Conservation (phyloP, 2,888 invertebrate genomes). For the Drosophila quasianomalipes region DNA sequence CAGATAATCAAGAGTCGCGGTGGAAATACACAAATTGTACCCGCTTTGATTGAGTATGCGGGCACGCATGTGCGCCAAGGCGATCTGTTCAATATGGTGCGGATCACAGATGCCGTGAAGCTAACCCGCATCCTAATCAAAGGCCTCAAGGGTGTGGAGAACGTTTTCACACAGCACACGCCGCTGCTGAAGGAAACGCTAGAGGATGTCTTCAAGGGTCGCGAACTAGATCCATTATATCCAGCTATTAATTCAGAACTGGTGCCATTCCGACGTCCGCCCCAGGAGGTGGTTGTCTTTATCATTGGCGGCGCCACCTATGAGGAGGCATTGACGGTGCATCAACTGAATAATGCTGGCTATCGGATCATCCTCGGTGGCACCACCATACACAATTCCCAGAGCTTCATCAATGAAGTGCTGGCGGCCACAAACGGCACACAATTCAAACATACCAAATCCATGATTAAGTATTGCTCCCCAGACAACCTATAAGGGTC, state of each 20-base stretch:
- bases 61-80: conserved; percentile 92
- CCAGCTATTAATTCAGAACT: conserved; percentile 92
- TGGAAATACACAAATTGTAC: conserved; percentile 88
- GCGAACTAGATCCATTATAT: conserved; percentile 93
- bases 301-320: conserved; percentile 98
- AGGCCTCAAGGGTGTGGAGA: conserved; percentile 97
- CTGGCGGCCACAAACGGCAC: conserved; percentile 89
- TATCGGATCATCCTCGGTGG: conserved; percentile 95
- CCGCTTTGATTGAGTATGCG: conserved; percentile 93
- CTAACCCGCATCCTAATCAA: conserved; percentile 86
- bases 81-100: conserved; percentile 94
- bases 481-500: conserved; percentile 83
- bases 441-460: conserved; percentile 88
- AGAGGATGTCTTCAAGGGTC: conserved; percentile 95
- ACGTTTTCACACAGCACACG: conserved; percentile 99
- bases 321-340: conserved; percentile 95
- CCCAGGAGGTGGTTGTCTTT: conserved; percentile 98
- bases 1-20: conserved; percentile 90
- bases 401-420: conserved; percentile 92
- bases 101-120: conserved; percentile 97
- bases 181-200: conserved; percentile 95
- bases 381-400: conserved; percentile 95
- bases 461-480: conserved; percentile 92
- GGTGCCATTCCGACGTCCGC: conserved; percentile 87
- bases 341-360: conserved; percentile 91